A percentile compares a stretch with the other conserved stretches of the same genome.
These are phyloP conservation scores for Conus ventricosus DNA, from an alignment of 1,140 invertebrate species.

Conservation along the genomic window DNA sequence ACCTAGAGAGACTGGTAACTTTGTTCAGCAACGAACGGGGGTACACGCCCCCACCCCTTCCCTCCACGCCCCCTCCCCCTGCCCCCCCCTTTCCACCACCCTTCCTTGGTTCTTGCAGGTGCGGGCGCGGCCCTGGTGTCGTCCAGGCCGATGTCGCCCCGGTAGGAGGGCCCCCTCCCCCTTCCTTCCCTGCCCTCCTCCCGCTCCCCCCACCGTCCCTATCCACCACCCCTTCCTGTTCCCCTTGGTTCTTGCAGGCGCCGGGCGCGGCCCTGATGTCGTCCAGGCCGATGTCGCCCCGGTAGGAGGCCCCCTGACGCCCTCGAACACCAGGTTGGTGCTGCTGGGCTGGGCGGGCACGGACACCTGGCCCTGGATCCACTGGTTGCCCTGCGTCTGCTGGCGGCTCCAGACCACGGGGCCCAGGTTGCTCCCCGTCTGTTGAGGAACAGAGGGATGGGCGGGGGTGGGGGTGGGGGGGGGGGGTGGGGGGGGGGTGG, in stretches of 20 bases:
- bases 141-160: constrained; percentile 84
- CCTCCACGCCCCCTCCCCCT: too few relatives aligned
- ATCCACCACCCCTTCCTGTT: not conserved
- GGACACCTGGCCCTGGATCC: constrained; percentile 56
- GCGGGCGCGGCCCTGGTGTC: constrained; percentile 80
- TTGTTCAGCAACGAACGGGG: too few relatives aligned
- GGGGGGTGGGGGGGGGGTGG: not conserved
- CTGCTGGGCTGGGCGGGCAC: constrained; percentile 39
- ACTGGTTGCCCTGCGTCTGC: constrained; percentile 62
- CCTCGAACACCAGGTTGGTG: constrained; percentile 40
- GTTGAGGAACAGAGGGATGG: not conserved
- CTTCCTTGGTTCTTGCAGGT: constrained; percentile 26
- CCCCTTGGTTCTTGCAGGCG: constrained; percentile 28
- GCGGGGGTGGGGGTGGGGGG: not conserved
- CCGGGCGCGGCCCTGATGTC: constrained; percentile 81
- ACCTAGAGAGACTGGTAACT: too few relatives aligned
- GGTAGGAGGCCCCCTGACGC: constrained; percentile 75
- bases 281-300: constrained; percentile 84
- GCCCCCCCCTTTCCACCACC: not conserved
- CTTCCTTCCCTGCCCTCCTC: too few relatives aligned
- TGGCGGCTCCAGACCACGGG: constrained; percentile 55
- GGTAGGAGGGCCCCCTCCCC: constrained; percentile 52
- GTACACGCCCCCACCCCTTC: too few relatives aligned
- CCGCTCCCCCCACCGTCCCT: too few relatives aligned
- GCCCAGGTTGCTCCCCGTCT: constrained; percentile 38